Evolutionary conservation across 2,888 invertebrate species (phyloP).

Genomic region (Yponomeuta cagnagella): DNA sequence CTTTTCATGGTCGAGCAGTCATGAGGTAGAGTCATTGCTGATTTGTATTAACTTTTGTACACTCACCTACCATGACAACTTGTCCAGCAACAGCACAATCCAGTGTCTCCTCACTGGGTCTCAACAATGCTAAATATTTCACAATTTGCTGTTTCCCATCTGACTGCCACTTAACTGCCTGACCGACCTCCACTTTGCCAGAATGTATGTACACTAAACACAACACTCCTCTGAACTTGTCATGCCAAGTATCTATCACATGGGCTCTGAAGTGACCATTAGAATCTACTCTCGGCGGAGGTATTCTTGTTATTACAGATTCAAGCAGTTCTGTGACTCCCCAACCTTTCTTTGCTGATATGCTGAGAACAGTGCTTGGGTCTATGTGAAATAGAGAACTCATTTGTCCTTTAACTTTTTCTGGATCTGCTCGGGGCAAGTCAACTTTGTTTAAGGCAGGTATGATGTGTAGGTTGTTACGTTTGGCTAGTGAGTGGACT

Average conservation of each 20-base stretch:
- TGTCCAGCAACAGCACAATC: conserved; percentile 89
- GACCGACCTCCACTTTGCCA: conserved; percentile 83
- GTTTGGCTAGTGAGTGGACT: conserved; percentile 94
- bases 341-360: conserved; percentile 94
- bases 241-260: conserved; percentile 96
- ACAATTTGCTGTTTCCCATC: conserved; percentile 86
- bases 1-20: no score
- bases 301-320: conserved; percentile 86
- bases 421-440: conserved; percentile 91
- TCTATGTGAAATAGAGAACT: conserved; percentile 88
- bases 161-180: conserved; percentile 82
- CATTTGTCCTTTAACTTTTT: conserved; percentile 86
- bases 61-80: conserved; percentile 88
- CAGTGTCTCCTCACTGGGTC: conserved; percentile 83
- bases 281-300: conserved; percentile 79
- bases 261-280: conserved; percentile 83
- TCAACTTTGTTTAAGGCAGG: conserved; percentile 98
- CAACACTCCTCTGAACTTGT: conserved; percentile 87
- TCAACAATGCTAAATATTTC: conserved; percentile 84
- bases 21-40: no score
- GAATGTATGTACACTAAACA: conserved; percentile 86
- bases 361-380: conserved; percentile 82
- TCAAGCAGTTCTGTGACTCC: conserved; percentile 87
- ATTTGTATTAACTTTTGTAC: background rate
- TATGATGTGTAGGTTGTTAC: conserved; percentile 86